A percentile compares a stretch with the other conserved stretches of the same genome.
Evolutionary conservation across 2,797 vertebrate genomes (phyloP).

Genomic region (Acanthornis magna): DNA sequence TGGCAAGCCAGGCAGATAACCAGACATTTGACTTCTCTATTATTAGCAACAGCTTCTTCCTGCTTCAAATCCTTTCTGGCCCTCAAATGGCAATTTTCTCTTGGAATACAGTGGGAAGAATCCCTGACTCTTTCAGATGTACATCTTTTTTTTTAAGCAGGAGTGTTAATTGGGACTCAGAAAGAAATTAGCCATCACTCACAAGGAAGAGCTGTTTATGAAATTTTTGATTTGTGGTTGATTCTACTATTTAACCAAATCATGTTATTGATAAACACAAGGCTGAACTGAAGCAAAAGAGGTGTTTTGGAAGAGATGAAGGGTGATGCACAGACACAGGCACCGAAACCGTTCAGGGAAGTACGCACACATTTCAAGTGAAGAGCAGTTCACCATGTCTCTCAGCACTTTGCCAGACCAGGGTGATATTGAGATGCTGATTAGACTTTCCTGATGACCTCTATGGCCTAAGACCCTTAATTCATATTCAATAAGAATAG

Average conservation of each 20-base stretch:
- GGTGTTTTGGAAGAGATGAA: not conserved
- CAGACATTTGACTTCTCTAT: not conserved
- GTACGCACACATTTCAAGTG: not conserved
- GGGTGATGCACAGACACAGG: not conserved
- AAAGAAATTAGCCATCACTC: not conserved
- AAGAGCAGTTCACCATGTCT: not conserved
- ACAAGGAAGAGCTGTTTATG: not conserved
- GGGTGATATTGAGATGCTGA: not conserved
- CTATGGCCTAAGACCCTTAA: not conserved
- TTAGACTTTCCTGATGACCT: not conserved
- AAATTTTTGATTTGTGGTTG: rapidly evolving
- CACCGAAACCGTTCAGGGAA: not conserved
- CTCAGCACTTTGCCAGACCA: not conserved
- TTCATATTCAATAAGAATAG: not conserved
- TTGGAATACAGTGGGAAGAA: not conserved
- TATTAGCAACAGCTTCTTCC: not conserved
- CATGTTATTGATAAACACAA: not conserved
- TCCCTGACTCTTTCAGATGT: not conserved
- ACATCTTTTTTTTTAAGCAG: not conserved
- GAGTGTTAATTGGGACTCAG: not conserved
- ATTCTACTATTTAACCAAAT: not conserved
- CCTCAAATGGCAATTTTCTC: not conserved
- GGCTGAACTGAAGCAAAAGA: not conserved
- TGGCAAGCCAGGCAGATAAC: not conserved
- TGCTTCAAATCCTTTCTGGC: not conserved